A percentile compares a stretch with the other conserved stretches of the same genome.
Conservation (phyloP, 2,113 vertebrate species). For the Nothoprocta perdicaria region DNA sequence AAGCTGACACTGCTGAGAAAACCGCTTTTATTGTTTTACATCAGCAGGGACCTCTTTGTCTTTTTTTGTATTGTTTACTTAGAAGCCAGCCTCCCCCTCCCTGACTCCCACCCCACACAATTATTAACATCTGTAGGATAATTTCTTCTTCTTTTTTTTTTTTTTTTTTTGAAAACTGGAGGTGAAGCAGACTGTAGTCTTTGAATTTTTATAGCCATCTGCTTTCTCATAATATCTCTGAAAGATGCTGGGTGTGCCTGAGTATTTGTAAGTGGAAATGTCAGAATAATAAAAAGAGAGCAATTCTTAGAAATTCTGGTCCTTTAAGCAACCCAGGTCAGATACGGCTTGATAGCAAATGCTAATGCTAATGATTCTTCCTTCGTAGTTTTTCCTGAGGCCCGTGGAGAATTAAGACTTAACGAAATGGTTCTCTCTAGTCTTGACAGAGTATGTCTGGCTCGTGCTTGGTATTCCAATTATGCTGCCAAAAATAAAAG, state of each 20-base stretch:
- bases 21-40: conserved; percentile 72
- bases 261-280: neutral
- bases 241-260: conserved; percentile 26
- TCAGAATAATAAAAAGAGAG: conserved; percentile 18
- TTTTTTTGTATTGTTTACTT: conserved; percentile 70
- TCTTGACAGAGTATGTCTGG: conserved; percentile 1
- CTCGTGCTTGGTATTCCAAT: neutral
- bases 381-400: neutral
- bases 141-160: neutral
- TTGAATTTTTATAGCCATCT: conserved; percentile 72
- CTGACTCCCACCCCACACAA: conserved; percentile 24
- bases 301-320: conserved; percentile 8
- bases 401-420: conserved; percentile 36
- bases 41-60: conserved; percentile 70
- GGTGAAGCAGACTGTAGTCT: conserved; percentile 59
- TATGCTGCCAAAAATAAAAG: conserved; percentile 18
- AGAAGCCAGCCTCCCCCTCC: conserved; percentile 38
- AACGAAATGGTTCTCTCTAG: neutral
- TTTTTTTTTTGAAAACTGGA: neutral
- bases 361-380: conserved; percentile 5
- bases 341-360: neutral
- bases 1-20: conserved; percentile 71
- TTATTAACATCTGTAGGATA: conserved; percentile 69
- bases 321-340: conserved; percentile 9
- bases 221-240: conserved; percentile 30